phyloP scores from a whole-genome alignment of 1,140 invertebrate genomes.

The Caerostris extrusa region DNA sequence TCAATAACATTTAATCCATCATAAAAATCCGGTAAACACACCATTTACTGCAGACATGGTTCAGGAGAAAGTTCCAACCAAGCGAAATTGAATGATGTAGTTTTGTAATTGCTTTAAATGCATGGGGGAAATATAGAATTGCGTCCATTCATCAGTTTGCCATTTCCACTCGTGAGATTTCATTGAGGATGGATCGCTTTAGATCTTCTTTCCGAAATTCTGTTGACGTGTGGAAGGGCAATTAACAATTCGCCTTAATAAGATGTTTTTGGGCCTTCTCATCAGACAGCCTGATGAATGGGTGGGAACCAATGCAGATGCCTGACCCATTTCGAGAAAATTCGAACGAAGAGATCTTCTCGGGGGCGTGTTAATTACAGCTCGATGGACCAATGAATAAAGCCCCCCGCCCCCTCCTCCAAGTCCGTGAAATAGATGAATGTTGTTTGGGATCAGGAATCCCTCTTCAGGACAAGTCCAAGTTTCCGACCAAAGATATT shows the following conservation, averaged over 20 bases:
- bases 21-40: background rate
- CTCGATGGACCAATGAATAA: conserved; percentile 12
- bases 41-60: background rate
- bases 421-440: background rate
- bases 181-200: background rate
- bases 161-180: background rate
- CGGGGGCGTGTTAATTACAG: background rate
- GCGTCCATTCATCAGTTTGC: background rate
- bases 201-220: background rate
- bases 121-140: background rate
- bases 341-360: background rate
- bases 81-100: background rate
- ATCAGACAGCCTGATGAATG: background rate
- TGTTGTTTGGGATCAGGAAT: background rate
- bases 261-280: background rate
- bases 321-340: background rate
- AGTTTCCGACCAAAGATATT: background rate
- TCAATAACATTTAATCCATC: too few relatives aligned
- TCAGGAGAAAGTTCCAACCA: background rate
- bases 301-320: background rate
- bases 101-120: background rate
- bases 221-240: background rate
- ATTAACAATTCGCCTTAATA: background rate
- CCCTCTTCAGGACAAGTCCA: background rate
- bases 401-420: background rate